phyloP scores from a whole-genome alignment of 2,113 vertebrate species.

The Onychostoma macrolepis region DNA sequence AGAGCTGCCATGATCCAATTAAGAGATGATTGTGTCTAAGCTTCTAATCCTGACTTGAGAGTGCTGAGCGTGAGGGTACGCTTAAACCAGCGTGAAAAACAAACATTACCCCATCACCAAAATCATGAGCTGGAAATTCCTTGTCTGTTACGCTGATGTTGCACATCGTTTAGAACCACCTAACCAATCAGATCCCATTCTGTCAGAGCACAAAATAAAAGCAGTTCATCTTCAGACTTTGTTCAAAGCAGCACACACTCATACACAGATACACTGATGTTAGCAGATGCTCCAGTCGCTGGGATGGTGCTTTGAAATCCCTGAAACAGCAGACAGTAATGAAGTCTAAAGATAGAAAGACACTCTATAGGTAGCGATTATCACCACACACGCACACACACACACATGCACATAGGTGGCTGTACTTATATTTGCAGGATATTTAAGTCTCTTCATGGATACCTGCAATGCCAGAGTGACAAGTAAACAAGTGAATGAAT shows the following conservation, averaged over 20 bases:
- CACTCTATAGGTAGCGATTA: not conserved
- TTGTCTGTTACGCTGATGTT: constrained; percentile 8
- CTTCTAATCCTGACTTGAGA: constrained; percentile 50
- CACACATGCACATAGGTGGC: not conserved
- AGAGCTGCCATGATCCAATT: constrained; percentile 56
- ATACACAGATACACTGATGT: not conserved
- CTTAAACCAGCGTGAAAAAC: constrained; percentile 41
- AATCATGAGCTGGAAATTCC: constrained; percentile 22
- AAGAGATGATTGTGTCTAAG: constrained; percentile 54
- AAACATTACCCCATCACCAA: constrained; percentile 35
- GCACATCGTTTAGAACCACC: constrained; percentile 25
- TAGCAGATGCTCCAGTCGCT: constrained; percentile 1
- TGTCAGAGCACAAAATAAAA: constrained; percentile 31
- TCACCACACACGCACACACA: constrained; percentile 3
- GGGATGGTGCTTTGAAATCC: not conserved
- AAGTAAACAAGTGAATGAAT: not conserved
- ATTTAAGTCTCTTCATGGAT: not conserved
- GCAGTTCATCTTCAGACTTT: not conserved
- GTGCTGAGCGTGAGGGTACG: constrained; percentile 29
- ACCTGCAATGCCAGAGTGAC: not conserved
- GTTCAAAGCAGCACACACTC: not conserved
- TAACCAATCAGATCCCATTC: constrained; percentile 20
- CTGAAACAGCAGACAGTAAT: constrained; percentile 34
- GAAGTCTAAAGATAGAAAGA: constrained; percentile 18
- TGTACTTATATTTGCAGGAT: not conserved